phyloP scores from a whole-genome alignment of 2,797 vertebrate species.

The Sciurus carolinensis region DNA sequence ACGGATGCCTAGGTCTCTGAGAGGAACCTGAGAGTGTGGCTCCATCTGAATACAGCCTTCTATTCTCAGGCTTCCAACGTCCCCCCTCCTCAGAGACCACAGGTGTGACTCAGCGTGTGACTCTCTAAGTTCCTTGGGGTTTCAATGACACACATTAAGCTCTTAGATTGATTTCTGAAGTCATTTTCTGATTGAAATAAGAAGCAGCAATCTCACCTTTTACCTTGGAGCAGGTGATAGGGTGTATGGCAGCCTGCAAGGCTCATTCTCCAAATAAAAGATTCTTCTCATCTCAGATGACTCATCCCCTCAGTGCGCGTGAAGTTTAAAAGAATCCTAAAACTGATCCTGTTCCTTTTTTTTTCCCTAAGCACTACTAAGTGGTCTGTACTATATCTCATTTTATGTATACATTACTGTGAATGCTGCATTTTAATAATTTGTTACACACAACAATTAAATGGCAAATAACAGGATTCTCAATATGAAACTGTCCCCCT shows the following conservation, averaged over 20 bases:
- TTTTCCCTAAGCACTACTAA: background rate
- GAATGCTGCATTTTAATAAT: background rate
- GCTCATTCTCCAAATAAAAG: background rate
- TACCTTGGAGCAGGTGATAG: background rate
- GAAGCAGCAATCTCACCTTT: background rate
- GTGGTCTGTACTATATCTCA: background rate
- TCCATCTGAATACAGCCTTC: background rate
- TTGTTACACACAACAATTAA: background rate
- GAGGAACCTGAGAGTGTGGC: background rate
- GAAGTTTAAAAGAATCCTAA: background rate
- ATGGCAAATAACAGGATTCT: background rate
- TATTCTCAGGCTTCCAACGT: background rate
- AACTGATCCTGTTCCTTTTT: background rate
- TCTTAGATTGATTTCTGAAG: background rate
- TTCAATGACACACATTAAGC: background rate
- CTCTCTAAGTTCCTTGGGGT: background rate
- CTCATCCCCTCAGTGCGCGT: background rate
- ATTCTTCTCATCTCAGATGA: background rate
- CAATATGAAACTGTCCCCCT: background rate
- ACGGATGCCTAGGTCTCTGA: background rate
- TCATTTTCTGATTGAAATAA: constrained; percentile 16
- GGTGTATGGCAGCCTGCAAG: background rate
- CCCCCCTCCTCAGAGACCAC: background rate
- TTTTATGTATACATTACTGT: background rate
- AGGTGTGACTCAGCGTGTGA: background rate